phyloP scores from a whole-genome alignment of 2,113 vertebrate species.

The Phoxinus phoxinus region DNA sequence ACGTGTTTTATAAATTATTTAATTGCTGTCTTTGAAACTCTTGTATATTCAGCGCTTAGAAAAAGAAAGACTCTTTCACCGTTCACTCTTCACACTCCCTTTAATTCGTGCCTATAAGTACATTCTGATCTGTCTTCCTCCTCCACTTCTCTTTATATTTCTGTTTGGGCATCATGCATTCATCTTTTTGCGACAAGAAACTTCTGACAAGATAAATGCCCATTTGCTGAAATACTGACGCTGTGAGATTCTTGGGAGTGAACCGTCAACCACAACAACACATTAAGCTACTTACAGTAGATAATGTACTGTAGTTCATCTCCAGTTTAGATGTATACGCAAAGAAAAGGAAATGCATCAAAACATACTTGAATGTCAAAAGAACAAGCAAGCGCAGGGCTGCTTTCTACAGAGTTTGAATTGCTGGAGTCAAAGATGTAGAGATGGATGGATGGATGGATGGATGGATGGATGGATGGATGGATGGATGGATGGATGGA shows the following conservation, averaged over 20 bases:
- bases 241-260: neutral
- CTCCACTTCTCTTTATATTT: neutral
- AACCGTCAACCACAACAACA: constrained; percentile 19
- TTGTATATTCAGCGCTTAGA: neutral
- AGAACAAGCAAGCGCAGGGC: neutral
- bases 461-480: too few species aligned
- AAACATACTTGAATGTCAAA: neutral
- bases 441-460: too few species aligned
- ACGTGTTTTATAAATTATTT: neutral
- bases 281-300: neutral
- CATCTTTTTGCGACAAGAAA: neutral
- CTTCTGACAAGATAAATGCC: constrained; percentile 24
- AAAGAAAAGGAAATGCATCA: neutral
- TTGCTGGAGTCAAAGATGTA: neutral
- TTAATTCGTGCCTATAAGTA: neutral
- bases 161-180: neutral
- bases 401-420: neutral
- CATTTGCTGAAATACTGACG: neutral
- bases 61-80: neutral
- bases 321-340: neutral
- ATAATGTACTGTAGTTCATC: constrained; percentile 13
- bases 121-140: neutral
- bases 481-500: too few species aligned
- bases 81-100: neutral
- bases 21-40: neutral